Evolutionary conservation across 2,888 invertebrate species (phyloP).

Genomic region (Exephanes ischioxanthus): DNA sequence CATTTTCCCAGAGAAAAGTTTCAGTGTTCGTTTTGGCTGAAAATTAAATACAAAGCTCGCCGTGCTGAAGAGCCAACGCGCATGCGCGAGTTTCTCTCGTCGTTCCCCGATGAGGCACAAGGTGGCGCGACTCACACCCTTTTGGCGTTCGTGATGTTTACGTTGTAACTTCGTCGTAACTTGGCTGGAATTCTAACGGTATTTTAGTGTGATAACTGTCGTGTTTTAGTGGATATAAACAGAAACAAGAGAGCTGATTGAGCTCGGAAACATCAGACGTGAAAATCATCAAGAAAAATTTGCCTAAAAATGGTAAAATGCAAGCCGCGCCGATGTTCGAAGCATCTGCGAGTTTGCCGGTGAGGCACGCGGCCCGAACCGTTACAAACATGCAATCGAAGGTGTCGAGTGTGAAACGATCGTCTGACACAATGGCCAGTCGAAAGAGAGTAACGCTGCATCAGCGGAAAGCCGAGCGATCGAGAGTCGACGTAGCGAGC

Average conservation of each 20-base stretch:
- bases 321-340: neutral
- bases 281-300: neutral
- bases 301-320: neutral
- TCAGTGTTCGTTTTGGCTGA: neutral
- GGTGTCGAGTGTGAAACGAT: neutral
- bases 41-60: neutral
- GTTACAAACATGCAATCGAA: neutral
- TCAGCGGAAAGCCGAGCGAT: slow-evolving; percentile 47
- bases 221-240: neutral
- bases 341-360: slow-evolving; percentile 2
- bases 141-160: slow-evolving; percentile 47
- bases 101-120: slow-evolving; percentile 21
- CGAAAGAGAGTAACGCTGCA: slow-evolving; percentile 24
- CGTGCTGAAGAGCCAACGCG: slow-evolving; percentile 7
- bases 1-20: neutral
- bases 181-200: slow-evolving; percentile 47
- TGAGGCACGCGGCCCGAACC: neutral
- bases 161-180: slow-evolving; percentile 29
- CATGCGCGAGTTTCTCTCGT: slow-evolving; percentile 42
- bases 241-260: neutral
- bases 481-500: slow-evolving; percentile 19
- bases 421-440: slow-evolving; percentile 33
- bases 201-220: slow-evolving; percentile 23
- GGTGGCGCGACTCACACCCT: slow-evolving; percentile 54
- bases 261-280: neutral